Percentiles rank a stretch among this genome's conserved stretches.
Conservation (phyloP, 2,888 invertebrate genomes). For the Mongoloraphidia duomilia region DNA sequence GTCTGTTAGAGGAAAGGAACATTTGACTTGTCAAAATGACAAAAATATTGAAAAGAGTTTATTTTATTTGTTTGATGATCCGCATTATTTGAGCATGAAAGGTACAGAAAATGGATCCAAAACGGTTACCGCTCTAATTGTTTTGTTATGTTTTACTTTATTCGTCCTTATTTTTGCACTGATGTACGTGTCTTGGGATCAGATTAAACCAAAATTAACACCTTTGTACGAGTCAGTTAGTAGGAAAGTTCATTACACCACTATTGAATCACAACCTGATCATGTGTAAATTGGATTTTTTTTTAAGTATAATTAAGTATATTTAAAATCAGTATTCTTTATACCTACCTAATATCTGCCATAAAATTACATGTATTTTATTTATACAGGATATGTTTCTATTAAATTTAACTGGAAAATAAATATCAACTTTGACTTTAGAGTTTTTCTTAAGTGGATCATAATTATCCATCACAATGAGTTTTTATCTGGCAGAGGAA, state of each 20-base stretch:
- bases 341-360: too few relatives aligned
- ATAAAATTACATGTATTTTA: too few relatives aligned
- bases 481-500: too few relatives aligned
- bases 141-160: constrained; percentile 37
- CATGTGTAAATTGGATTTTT: constrained; percentile 9
- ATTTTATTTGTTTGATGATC: background rate
- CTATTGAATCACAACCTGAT: constrained; percentile 37
- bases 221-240: constrained; percentile 50
- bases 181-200: constrained; percentile 44
- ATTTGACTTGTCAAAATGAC: constrained; percentile 34
- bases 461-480: too few relatives aligned
- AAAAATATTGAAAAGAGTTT: constrained; percentile 28
- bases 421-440: too few relatives aligned
- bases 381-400: too few relatives aligned
- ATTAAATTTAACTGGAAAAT: too few relatives aligned
- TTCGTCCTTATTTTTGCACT: constrained; percentile 40
- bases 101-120: constrained; percentile 13
- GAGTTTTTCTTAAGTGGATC: too few relatives aligned
- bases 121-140: constrained; percentile 27
- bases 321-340: too few relatives aligned
- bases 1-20: constrained; percentile 38
- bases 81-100: background rate
- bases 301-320: too few relatives aligned
- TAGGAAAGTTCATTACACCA: constrained; percentile 58
- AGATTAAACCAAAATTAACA: constrained; percentile 39